Base-by-base conservation (phyloP, 2,888 invertebrate genomes). In the Drosophila monieri region DNA sequence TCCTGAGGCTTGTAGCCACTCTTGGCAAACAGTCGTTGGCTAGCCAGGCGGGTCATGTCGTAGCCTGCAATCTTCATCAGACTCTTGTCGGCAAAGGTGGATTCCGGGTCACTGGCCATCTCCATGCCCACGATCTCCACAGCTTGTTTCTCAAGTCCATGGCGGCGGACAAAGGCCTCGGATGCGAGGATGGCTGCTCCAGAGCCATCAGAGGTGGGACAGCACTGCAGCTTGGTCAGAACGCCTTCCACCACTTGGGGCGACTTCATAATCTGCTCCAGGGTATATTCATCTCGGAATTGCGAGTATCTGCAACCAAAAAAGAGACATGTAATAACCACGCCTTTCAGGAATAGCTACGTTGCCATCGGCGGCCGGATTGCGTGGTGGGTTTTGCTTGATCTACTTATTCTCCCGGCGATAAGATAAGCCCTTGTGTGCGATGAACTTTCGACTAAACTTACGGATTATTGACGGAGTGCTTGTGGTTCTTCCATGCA, bases 201-300 rank as follows among this genome's bases (percentile, higher is more conserved):
- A 0, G 98, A 95, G n/a, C 99, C 99, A 92, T 99, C 99, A 47
- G 99, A 99, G 0, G 99, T 99, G 0, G 99, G 99, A 89, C 99
- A 99, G 91, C 99, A 99, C 90, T 99, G 98, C 10, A 99, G 93
- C 90, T 99, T 98, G 1, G 99, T 99, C 48, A 99, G 92, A 0
- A 97, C 97, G 3, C 97, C 98, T 92, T 96, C 97, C 62, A 99
- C 95, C 73, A 99, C 95, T 89, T 94, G 93, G n/a, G 97, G 96
- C 0, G 99, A 97, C 10, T 95, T 94, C 90, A 96, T 92, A 61
- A 99, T 96, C 92, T 99, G 95, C 62, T 99, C 96, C 73, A 99
- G 92, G 0, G 95, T 94, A 90, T 99, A 99, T 89, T 97, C 97
- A 74, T 97, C 95, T 88, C 95, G 96, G 90, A 98, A 98, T 91